Evolutionary conservation across 1,140 invertebrate genomes (phyloP).

Genomic region (Gonatopus flavifemur): DNA sequence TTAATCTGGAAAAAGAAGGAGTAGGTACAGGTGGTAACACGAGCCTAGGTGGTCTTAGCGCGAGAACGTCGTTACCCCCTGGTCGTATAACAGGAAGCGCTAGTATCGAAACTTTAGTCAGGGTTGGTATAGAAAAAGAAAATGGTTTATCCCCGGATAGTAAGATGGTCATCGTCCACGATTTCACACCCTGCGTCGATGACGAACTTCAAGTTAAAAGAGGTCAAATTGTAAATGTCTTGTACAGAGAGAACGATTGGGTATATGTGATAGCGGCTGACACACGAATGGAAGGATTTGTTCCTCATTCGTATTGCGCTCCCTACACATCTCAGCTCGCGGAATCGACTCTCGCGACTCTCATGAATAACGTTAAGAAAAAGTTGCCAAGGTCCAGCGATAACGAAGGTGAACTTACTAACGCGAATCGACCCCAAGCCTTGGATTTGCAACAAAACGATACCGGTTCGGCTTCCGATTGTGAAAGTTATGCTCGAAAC

Average conservation of each 20-base stretch:
- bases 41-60: constrained; percentile 39
- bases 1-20: constrained; percentile 49
- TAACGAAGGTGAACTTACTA: constrained; percentile 42
- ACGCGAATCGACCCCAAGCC: constrained; percentile 42
- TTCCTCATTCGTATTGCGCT: constrained; percentile 90
- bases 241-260: constrained; percentile 96
- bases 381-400: constrained; percentile 73
- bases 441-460: constrained; percentile 56
- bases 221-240: constrained; percentile 79
- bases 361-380: constrained; percentile 74
- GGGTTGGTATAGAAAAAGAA: constrained; percentile 93
- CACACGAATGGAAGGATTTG: constrained; percentile 87
- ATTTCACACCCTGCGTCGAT: constrained; percentile 92
- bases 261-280: constrained; percentile 91
- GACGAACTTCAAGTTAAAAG: constrained; percentile 85
- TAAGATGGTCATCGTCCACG: constrained; percentile 93
- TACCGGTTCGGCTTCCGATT: constrained; percentile 64
- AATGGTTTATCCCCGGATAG: constrained; percentile 88
- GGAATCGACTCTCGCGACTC: constrained; percentile 69
- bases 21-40: constrained; percentile 39
- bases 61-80: constrained; percentile 50
- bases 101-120: constrained; percentile 90
- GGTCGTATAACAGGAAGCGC: constrained; percentile 93
- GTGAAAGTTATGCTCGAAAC: constrained; percentile 63
- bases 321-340: constrained; percentile 78